These are phyloP conservation scores for Polymixis lichenea DNA, from an alignment of 2,888 invertebrate genomes.

Conservation along the genomic window DNA sequence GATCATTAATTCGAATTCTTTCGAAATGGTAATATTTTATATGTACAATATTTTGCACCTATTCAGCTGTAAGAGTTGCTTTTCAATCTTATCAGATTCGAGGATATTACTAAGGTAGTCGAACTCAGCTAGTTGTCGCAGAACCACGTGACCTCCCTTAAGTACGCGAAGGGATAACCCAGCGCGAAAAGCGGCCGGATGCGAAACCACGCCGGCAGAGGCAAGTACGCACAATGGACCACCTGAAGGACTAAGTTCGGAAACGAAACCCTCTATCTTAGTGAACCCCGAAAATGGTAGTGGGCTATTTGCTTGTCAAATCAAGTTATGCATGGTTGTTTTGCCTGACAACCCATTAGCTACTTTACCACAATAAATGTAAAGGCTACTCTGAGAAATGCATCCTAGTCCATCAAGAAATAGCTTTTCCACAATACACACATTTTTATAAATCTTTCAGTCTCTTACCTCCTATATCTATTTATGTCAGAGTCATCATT, in stretches of 20 bases:
- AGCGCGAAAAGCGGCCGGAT: no score
- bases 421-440: background rate
- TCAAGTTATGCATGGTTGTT: background rate
- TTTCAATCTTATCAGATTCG: background rate
- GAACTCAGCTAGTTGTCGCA: no score
- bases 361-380: background rate
- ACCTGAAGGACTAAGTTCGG: no score
- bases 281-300: no score
- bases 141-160: no score
- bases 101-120: no score
- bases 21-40: background rate
- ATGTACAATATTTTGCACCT: background rate
- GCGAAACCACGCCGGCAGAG: no score
- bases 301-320: background rate
- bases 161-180: no score
- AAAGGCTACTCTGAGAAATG: background rate
- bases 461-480: constrained; percentile 70
- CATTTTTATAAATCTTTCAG: background rate
- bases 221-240: no score
- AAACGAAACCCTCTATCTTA: no score
- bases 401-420: background rate
- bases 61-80: background rate
- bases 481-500: constrained; percentile 70
- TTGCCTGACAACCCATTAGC: background rate
- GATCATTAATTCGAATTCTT: background rate